These are phyloP conservation scores for Xestoiulus laeticollis DNA, from an alignment of 2,888 invertebrate genomes.

Conservation along the genomic window DNA sequence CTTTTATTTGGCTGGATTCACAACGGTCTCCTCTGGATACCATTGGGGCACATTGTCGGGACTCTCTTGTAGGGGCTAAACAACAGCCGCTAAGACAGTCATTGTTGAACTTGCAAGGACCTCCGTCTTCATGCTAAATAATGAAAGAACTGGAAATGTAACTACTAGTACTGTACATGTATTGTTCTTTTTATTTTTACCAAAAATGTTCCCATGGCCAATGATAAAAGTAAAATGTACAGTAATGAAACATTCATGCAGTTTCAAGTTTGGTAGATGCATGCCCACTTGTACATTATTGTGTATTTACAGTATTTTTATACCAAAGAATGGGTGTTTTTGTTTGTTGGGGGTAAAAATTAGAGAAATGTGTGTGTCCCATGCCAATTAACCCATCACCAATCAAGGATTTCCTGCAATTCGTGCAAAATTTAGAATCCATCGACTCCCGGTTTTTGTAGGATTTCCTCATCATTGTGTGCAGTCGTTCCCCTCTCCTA, in stretches of 20 bases:
- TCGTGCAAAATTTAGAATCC: neutral
- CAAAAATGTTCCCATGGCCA: too few relatives aligned
- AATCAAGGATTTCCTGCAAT: neutral
- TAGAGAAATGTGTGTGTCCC: too few relatives aligned
- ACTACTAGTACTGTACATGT: too few relatives aligned
- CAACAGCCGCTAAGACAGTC: constrained; percentile 53
- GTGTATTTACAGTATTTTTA: too few relatives aligned
- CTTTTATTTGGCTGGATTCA: constrained; percentile 49
- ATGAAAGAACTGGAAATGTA: too few relatives aligned
- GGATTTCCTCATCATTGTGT: constrained; percentile 5
- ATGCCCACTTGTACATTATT: too few relatives aligned
- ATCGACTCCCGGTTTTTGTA: neutral
- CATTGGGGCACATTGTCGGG: constrained; percentile 44
- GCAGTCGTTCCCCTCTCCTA: neutral
- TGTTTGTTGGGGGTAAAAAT: too few relatives aligned
- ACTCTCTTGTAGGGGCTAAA: neutral
- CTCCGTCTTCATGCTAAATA: constrained; percentile 32
- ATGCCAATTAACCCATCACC: neutral
- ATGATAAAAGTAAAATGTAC: too few relatives aligned
- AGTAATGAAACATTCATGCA: too few relatives aligned
- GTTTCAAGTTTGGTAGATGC: too few relatives aligned
- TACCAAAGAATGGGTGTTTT: too few relatives aligned
- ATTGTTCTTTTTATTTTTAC: too few relatives aligned
- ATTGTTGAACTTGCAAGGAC: constrained; percentile 43
- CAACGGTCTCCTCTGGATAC: constrained; percentile 44